These are phyloP conservation scores for Pipistrellus pipistrellus DNA, from an alignment of 2,797 vertebrate genomes.

Conservation along the genomic window DNA sequence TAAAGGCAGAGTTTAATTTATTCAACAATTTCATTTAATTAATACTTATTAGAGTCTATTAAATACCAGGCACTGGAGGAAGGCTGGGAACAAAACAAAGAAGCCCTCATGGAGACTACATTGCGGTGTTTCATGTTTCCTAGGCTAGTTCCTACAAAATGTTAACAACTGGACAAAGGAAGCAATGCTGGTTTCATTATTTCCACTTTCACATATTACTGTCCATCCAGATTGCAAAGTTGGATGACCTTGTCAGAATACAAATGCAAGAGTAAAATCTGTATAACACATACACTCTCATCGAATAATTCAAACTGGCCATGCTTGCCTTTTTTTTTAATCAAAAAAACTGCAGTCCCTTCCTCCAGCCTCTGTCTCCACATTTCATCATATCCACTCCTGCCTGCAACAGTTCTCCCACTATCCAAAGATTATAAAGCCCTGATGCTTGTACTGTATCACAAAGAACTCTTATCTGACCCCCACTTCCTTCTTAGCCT, in stretches of 20 bases:
- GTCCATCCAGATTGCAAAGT: background rate
- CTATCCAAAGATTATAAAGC: background rate
- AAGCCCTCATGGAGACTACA: background rate
- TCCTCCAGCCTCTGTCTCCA: background rate
- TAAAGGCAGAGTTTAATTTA: slow-evolving; percentile 6
- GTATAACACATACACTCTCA: background rate
- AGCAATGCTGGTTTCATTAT: background rate
- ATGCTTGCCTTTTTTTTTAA: background rate
- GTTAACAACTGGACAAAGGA: background rate
- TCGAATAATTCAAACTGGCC: background rate
- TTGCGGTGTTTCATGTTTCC: background rate
- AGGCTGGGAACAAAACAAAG: background rate
- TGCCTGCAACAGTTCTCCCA: background rate
- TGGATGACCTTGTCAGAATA: background rate
- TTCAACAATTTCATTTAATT: background rate
- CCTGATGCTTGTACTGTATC: background rate
- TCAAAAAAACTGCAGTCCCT: background rate
- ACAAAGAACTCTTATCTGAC: background rate
- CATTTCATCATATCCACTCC: background rate
- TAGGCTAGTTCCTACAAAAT: background rate
- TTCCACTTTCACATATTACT: background rate
- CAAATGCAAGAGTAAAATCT: slow-evolving; percentile 9
- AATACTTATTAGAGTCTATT: background rate
- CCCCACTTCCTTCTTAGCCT: background rate
- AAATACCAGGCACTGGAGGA: background rate